Evolutionary conservation across 1,140 invertebrate genomes (phyloP).

Genomic region (Archegozetes longisetosus): DNA sequence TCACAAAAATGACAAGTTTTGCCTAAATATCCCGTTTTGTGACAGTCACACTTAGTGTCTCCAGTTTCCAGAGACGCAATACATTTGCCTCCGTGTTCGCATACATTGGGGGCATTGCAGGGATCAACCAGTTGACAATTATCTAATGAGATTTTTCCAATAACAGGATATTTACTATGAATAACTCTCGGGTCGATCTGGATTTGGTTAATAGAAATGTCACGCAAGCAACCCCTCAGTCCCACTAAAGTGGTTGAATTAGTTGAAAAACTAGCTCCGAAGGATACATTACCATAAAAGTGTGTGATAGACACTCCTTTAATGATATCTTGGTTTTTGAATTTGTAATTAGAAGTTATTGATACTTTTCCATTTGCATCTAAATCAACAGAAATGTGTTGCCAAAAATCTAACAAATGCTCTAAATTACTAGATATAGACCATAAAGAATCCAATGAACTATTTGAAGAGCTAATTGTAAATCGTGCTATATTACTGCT

Average conservation of each 20-base stretch:
- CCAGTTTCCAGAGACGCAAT: constrained; percentile 29
- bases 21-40: constrained; percentile 63
- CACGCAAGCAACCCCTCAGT: constrained; percentile 72
- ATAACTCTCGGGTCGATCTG: constrained; percentile 56
- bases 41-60: constrained; percentile 69
- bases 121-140: constrained; percentile 80
- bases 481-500: background rate
- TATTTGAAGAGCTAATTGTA: background rate
- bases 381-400: background rate
- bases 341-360: background rate
- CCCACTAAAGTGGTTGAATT: constrained; percentile 34
- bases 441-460: background rate
- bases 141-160: constrained; percentile 72
- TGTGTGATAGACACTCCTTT: background rate
- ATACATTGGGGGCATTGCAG: constrained; percentile 68
- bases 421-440: background rate
- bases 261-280: background rate
- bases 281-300: background rate
- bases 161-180: constrained; percentile 45
- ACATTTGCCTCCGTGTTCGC: constrained; percentile 75
- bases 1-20: constrained; percentile 81
- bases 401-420: background rate
- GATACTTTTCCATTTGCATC: background rate
- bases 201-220: constrained; percentile 61
- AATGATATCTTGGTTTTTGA: background rate